A percentile compares a stretch with the other conserved stretches of the same genome.
phyloP scores from a whole-genome alignment of 2,113 vertebrate species.

The Ameiurus melas region DNA sequence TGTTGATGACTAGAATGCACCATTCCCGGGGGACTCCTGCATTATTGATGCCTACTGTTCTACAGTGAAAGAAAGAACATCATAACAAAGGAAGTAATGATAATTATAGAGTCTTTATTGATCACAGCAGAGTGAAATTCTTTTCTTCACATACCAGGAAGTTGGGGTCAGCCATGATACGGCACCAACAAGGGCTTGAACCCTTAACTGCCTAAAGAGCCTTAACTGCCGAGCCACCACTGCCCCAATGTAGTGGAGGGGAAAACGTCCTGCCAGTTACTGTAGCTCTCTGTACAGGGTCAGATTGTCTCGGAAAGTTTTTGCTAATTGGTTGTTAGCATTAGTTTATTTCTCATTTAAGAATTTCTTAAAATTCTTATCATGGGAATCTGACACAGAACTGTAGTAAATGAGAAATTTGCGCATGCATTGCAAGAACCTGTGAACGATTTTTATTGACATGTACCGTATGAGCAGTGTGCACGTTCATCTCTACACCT shows the following conservation, averaged over 20 bases:
- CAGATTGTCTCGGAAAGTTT: constrained; percentile 16
- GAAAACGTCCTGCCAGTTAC: constrained; percentile 32
- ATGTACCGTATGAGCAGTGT: not conserved
- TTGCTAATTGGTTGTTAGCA: not conserved
- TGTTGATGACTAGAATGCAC: constrained; percentile 25
- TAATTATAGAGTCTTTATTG: no score
- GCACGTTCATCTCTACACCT: not conserved
- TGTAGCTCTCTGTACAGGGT: constrained; percentile 18
- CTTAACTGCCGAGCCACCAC: no score
- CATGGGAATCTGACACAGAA: no score
- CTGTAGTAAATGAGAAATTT: not conserved
- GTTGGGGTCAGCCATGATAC: no score
- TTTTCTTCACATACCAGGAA: no score
- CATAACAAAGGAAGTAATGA: not conserved
- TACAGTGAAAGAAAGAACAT: not conserved
- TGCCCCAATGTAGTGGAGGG: not conserved
- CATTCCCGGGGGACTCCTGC: constrained; percentile 16
- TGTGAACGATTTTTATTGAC: not conserved
- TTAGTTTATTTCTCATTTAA: not conserved
- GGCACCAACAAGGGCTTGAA: no score
- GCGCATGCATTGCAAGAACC: not conserved
- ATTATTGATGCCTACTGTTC: constrained; percentile 45
- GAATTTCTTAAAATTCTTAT: not conserved
- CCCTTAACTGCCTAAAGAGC: no score
- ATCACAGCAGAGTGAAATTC: no score